Base-by-base conservation (phyloP, 37 sponge, comb jelly and placozoan species). In the Halisarca cf. caerulea region DNA sequence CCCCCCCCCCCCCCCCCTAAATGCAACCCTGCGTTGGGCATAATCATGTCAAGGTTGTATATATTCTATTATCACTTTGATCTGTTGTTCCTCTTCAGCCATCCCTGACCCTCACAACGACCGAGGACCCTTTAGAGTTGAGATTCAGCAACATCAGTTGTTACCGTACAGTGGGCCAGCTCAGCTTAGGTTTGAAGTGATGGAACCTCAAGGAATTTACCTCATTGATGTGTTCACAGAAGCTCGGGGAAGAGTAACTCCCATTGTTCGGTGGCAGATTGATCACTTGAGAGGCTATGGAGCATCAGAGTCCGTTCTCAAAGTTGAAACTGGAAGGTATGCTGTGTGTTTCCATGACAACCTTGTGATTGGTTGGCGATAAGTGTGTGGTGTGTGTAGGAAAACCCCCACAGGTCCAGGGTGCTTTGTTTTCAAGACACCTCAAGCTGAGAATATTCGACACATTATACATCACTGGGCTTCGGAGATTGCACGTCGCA, bases 241-340 rank as follows among this genome's bases (percentile, higher is more conserved):
- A 42, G 17, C 42, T 2, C 77, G 77, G 1, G 45, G 45, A 7
- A 37, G 44, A 25, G 3, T 43, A 9, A 72, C 72, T 15, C 80
- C 87, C 25, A 69, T 93, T 34, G 91, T 93, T 33, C 90, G 87
- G 61, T 93, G 94, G 94, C 94, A 93, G 83, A 93, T 93, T 70
- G 94, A 93, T 69, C 94, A 93, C 83, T 57, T 93, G 14, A 38
- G 94, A 68, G 89, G 88, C 42, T 93, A 93, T 71, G 94, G 94
- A 8, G 87, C 94, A 33, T 87, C 87, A 40, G 69, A 90, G 2
- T 54, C 74, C 32, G 91, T 89, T 21, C 85, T 93, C 74, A 93
- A 93, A 60, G 84, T 93, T 30, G 87, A 93, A 37, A 87, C 86
- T 37, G 94, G 94, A 78, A 90, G 88, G 94, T 90, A 68, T 37